Percentiles rank a stretch among this genome's conserved stretches.
phyloP scores from a whole-genome alignment of 2,113 vertebrate species.

The Etia nguti region DNA sequence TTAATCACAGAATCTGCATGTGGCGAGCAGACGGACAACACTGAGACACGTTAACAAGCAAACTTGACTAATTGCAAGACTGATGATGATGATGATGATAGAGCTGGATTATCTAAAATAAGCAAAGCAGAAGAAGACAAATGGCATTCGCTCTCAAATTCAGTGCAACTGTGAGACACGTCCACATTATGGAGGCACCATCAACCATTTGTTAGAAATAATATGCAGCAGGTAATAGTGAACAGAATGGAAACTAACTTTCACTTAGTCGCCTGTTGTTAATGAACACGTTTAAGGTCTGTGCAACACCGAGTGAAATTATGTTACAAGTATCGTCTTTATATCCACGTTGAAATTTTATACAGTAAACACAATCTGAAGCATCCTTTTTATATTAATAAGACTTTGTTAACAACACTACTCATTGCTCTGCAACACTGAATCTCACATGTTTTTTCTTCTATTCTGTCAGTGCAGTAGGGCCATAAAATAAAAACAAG shows the following conservation, averaged over 20 bases:
- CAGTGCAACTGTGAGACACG: neutral
- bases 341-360: neutral
- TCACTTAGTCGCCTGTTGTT: neutral
- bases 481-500: constrained; percentile 76
- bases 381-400: neutral
- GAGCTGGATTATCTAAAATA: constrained; percentile 42
- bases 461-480: constrained; percentile 75
- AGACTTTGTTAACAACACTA: neutral
- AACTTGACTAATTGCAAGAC: constrained; percentile 45
- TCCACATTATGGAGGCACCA: neutral
- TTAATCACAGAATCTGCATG: constrained; percentile 70
- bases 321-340: neutral
- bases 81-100: constrained; percentile 22
- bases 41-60: constrained; percentile 28
- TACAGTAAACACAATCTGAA: neutral
- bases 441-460: constrained; percentile 77
- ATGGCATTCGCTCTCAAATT: constrained; percentile 10
- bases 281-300: neutral
- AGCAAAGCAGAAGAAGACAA: constrained; percentile 34
- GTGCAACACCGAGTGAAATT: neutral
- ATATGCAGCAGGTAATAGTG: neutral
- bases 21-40: constrained; percentile 23
- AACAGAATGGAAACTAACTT: neutral
- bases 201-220: neutral
- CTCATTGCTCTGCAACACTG: neutral